Conservation (phyloP, 2,113 vertebrate species). For the Circaetus cinerascens region DNA sequence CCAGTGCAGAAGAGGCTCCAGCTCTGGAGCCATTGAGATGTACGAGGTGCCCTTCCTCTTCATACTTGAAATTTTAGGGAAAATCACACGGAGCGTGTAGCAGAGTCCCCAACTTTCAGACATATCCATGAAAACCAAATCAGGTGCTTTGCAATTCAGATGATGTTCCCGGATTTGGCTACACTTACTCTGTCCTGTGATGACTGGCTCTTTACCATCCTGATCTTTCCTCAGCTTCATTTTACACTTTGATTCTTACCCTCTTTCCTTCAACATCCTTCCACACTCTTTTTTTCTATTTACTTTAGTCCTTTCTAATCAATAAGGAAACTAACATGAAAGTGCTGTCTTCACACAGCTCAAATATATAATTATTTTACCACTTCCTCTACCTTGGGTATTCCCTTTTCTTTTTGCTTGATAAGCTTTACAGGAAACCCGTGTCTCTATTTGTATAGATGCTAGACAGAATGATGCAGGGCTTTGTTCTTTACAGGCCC, state of each 20-base stretch:
- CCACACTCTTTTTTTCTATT: neutral
- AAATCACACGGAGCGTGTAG: neutral
- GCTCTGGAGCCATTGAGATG: neutral
- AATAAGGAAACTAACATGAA: neutral
- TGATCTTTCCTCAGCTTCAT: neutral
- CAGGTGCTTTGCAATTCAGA: neutral
- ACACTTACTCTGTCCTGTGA: neutral
- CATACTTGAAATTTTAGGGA: neutral
- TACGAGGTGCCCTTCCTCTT: neutral
- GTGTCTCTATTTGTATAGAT: neutral
- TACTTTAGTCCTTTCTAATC: neutral
- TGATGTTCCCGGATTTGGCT: neutral
- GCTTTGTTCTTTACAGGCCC: neutral
- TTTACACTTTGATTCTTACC: neutral
- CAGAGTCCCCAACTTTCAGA: neutral
- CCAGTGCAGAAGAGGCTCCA: neutral
- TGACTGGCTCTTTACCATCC: neutral
- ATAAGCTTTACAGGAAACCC: neutral
- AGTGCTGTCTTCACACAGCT: neutral
- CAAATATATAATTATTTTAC: neutral
- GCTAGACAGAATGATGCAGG: neutral
- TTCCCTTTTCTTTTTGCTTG: neutral
- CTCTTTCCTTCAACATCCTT: neutral
- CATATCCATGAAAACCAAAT: neutral
- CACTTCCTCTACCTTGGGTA: neutral